Percentiles rank a stretch among this genome's conserved stretches.
Evolutionary conservation across 2,113 vertebrate species (phyloP).

Genomic region (Sorex fumeus): DNA sequence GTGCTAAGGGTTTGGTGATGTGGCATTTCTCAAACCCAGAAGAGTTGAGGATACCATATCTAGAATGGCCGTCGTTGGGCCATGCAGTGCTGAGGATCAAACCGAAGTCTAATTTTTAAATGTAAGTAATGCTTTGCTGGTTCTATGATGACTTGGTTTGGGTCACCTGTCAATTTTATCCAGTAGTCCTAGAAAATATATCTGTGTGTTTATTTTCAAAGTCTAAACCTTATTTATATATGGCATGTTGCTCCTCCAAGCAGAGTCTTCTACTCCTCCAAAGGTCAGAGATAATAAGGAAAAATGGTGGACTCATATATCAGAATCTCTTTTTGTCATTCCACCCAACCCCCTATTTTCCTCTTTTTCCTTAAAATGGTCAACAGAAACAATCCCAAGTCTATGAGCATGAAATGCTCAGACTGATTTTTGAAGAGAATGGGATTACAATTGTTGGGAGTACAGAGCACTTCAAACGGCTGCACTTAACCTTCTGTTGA

Average conservation of each 20-base stretch:
- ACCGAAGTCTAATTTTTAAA: no score
- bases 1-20: no score
- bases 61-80: no score
- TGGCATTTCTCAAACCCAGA: no score
- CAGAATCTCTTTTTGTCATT: neutral
- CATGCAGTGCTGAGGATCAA: no score
- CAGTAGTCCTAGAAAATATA: conserved; percentile 62
- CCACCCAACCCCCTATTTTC: neutral
- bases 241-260: rapidly evolving
- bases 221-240: conserved; percentile 68
- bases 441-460: conserved; percentile 17
- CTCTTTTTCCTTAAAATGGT: neutral
- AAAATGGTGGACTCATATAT: conserved; percentile 67
- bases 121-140: no score
- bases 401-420: conserved; percentile 26
- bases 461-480: neutral
- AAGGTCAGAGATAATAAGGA: conserved; percentile 70
- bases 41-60: no score
- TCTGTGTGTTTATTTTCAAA: conserved; percentile 53
- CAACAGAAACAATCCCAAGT: conserved; percentile 61
- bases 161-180: conserved; percentile 55
- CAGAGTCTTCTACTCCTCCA: conserved; percentile 66
- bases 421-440: conserved; percentile 65
- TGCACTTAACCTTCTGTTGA: neutral
- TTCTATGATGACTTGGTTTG: no score